A percentile compares a stretch with the other conserved stretches of the same genome.
phyloP scores from a whole-genome alignment of 2,797 vertebrate genomes.

The Eutrigla gurnardus region DNA sequence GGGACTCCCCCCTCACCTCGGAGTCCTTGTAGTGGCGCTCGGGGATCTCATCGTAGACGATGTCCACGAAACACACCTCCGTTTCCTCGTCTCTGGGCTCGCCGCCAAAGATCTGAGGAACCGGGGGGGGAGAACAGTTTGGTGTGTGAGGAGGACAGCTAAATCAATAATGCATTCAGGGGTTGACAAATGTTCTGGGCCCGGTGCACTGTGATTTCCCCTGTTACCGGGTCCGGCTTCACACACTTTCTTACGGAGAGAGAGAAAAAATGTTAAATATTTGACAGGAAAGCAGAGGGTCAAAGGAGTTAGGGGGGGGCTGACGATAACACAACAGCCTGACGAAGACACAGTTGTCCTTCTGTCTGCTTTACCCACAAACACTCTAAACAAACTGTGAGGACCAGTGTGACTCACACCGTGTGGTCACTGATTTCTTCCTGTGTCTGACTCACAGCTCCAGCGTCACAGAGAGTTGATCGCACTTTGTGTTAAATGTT shows the following conservation, averaged over 20 bases:
- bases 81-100: slow-evolving; percentile 89
- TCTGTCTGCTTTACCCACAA: slow-evolving; percentile 11
- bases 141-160: slow-evolving; percentile 19
- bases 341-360: neutral
- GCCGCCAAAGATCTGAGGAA: slow-evolving; percentile 91
- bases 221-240: neutral
- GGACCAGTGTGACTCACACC: slow-evolving; percentile 36
- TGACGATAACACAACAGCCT: neutral
- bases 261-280: neutral
- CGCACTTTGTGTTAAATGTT: neutral
- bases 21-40: slow-evolving; percentile 98
- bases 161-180: slow-evolving; percentile 38
- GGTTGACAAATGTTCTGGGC: slow-evolving; percentile 27
- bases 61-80: slow-evolving; percentile 95
- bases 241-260: neutral
- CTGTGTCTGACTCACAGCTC: slow-evolving; percentile 41
- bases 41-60: slow-evolving; percentile 91
- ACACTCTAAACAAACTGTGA: slow-evolving; percentile 23
- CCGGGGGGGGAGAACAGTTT: neutral
- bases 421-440: slow-evolving; percentile 31
- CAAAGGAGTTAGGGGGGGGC: neutral
- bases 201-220: slow-evolving; percentile 10
- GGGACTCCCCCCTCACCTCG: slow-evolving; percentile 92
- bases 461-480: slow-evolving; percentile 21
- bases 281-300: slow-evolving; percentile 1